These are phyloP conservation scores for Holotrichia oblita DNA, from an alignment of 1,140 invertebrate genomes.

Conservation along the genomic window DNA sequence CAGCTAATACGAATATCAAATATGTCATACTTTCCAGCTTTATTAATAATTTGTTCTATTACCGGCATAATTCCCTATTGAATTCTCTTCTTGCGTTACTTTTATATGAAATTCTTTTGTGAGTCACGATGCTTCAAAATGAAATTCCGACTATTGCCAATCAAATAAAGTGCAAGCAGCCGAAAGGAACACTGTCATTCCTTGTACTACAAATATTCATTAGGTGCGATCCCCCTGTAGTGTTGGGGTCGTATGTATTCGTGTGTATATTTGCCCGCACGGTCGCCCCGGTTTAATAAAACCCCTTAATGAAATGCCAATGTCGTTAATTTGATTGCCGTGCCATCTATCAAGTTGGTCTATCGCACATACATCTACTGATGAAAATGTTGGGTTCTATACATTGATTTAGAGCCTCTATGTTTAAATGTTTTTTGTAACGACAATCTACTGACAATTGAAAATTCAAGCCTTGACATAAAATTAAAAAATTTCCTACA, in stretches of 20 bases:
- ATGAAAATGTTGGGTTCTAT: too few relatives aligned
- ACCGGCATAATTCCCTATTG: background rate
- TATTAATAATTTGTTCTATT: background rate
- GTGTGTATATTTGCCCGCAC: conserved; percentile 26
- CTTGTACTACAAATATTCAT: conserved; percentile 56
- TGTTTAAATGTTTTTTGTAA: too few relatives aligned
- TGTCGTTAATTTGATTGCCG: conserved; percentile 53
- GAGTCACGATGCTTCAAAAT: conserved; percentile 45
- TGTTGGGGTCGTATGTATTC: background rate
- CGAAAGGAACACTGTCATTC: conserved; percentile 53
- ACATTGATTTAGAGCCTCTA: too few relatives aligned
- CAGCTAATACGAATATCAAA: too few relatives aligned
- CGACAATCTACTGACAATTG: too few relatives aligned
- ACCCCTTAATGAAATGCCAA: conserved; percentile 52
- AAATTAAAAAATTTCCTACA: too few relatives aligned
- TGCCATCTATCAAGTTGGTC: conserved; percentile 46
- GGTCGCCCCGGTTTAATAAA: conserved; percentile 54
- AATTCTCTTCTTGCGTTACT: background rate
- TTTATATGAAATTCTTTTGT: conserved; percentile 36
- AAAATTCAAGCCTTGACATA: too few relatives aligned
- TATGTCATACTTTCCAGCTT: too few relatives aligned
- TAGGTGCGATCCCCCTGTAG: conserved; percentile 44
- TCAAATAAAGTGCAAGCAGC: conserved; percentile 53
- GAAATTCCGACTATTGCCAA: conserved; percentile 49
- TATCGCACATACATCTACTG: background rate